Base-by-base conservation (phyloP, 2,113 vertebrate species). In the Eptatretus burgeri region DNA sequence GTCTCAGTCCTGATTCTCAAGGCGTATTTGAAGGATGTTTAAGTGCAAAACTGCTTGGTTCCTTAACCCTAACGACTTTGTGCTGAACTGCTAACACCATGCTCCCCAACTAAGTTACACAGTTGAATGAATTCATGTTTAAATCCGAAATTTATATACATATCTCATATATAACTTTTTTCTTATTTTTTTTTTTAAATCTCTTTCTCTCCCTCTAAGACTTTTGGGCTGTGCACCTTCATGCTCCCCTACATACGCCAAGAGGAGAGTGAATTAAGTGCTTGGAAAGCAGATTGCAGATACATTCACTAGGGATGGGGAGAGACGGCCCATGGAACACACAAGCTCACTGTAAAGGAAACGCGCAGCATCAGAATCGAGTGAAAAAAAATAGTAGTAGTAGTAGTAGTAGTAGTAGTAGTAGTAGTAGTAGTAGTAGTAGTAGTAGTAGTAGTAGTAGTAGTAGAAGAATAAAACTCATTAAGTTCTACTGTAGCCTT, bases 21-120 rank as follows among this genome's bases (percentile, higher is more conserved):
- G 56, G 56, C 56, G n/a, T 60, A 60, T 60, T 60, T n/a, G n/a
- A 60, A 60, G 20, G 56, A 60, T 60, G 56, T 20, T 60, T 20
- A 20, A 60, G 56, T 60, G 56, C 56, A 60, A 60, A 60, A 17
- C 56, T n/a, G 20, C 20, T 60, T 11, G 56, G 56, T 60, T 60
- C 27, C 27, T 41, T 41, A 41, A 41, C 27, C 27, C 27, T 41
- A 17, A 60, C n/a, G 11, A 20, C n/a, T 60, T 60, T 60, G 56
- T 60, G 56, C 56, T 60, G 56, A 60, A 60, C 56, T 60, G 56
- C 56, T 20, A 60, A n/a, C 12, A 17, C 56, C 56, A 60, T 20
- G n/a, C n/a, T 17, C n/a, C n/a, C 20, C n/a, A 9, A 12, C n/a
- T 20, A 60, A 60, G 56, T 20, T 60, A 60, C n/a, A 60, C 56